Evolutionary conservation across 1,140 invertebrate genomes (phyloP).

Genomic region (Hormaphis cornu): DNA sequence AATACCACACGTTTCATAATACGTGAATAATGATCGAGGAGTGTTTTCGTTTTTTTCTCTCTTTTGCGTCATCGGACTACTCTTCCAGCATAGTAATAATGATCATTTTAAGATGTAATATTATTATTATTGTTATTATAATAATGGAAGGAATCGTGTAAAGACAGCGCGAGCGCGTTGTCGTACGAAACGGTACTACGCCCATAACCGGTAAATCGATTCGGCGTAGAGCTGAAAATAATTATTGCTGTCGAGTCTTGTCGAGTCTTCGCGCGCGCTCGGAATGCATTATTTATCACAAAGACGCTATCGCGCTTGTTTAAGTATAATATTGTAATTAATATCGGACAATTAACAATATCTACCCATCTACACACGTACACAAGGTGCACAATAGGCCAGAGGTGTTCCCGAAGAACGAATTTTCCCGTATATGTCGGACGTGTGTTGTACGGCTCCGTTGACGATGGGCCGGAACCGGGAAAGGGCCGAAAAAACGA

Average conservation of each 20-base stretch:
- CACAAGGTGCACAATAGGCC: background rate
- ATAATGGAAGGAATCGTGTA: background rate
- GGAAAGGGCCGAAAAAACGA: background rate
- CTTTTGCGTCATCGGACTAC: background rate
- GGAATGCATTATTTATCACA: background rate
- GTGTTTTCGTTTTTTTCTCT: background rate
- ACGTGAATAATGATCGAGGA: background rate
- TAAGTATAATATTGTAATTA: constrained; percentile 17
- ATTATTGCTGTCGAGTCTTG: constrained; percentile 9
- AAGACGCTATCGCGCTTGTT: background rate
- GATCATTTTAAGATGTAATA: background rate
- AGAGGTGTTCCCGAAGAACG: background rate
- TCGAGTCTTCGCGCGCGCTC: background rate
- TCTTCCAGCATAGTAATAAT: too few relatives aligned
- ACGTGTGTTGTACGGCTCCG: too few relatives aligned
- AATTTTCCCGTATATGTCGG: background rate
- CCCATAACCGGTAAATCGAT: constrained; percentile 30
- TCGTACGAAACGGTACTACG: constrained; percentile 28
- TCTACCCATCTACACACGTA: background rate
- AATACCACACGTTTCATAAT: too few relatives aligned
- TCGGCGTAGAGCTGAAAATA: background rate
- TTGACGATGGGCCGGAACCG: background rate
- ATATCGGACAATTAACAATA: constrained; percentile 31
- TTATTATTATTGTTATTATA: background rate
- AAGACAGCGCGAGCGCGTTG: background rate